These are phyloP conservation scores for Drosophila neocordata DNA, from an alignment of 1,140 invertebrate species.

Conservation along the genomic window DNA sequence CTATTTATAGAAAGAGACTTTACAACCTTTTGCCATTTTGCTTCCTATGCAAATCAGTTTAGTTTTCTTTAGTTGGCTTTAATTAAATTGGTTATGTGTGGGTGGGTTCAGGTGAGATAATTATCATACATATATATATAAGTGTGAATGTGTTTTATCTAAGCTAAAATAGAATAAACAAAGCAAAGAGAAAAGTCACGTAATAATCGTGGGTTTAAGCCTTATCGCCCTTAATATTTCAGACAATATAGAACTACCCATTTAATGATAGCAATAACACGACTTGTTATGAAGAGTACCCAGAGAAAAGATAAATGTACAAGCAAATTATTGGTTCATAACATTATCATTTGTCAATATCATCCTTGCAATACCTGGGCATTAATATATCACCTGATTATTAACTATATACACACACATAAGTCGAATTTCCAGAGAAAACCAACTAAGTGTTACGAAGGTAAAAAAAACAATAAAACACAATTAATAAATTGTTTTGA, in stretches of 20 bases:
- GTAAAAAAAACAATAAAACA: no score
- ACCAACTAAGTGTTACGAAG: no score
- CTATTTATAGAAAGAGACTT: constrained; percentile 61
- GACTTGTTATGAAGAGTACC: neutral
- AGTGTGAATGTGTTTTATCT: neutral
- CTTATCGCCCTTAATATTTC: neutral
- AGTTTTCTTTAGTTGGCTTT: constrained; percentile 15
- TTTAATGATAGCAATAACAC: neutral
- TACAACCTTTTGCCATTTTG: constrained; percentile 17
- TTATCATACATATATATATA: neutral
- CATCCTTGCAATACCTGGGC: neutral
- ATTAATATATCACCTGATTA: neutral
- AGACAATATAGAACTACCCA: neutral
- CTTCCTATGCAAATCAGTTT: constrained; percentile 11
- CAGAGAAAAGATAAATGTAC: neutral
- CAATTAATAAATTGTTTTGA: no score
- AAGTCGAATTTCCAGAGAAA: neutral
- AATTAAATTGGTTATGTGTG: constrained; percentile 26
- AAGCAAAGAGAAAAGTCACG: constrained; percentile 3
- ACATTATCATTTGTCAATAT: neutral
- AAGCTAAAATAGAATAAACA: neutral
- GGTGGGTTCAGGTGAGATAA: neutral
- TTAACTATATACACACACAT: neutral
- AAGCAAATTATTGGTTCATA: neutral
- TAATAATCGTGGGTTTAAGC: neutral